Base-by-base conservation (phyloP, 1,140 invertebrate species). In the Atta cephalotes region DNA sequence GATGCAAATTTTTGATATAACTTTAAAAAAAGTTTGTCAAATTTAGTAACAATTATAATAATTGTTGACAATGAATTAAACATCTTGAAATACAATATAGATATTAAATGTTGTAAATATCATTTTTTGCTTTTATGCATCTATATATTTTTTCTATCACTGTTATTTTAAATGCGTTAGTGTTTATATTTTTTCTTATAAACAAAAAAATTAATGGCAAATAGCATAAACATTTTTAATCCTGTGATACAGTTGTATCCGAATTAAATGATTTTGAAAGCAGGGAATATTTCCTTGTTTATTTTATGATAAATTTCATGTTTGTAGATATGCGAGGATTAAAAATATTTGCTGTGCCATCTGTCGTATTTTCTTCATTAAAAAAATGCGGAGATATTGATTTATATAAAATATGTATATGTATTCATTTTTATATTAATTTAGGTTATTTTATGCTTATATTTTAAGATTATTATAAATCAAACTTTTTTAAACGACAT, bases 31-130 rank as follows among this genome's bases (percentile, higher is more conserved):
- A 58, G n/a, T 76, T 56, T 16, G 14, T 12, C 31, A 76, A 76
- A 58, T 58, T 58, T n/a, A 16, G 28, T 60, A 76, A 58, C 2
- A 58, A 21, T 58, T 35, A 25, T 31, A 35, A 35, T 76, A 56
- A 74, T 76, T 60, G 53, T 76, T 39, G 31, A 76, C 2, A 58
- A 12, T 76, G 9, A 39, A 31, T 39, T 25, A 25, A 4, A 74
- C 12, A 1, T 25, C 25, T 62, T 39, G 0, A 25, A 1, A 77
- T 45, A 18, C 9, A 39, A 35, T 9, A 25, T 39, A 77, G 21
- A 62, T 62, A 60, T 62, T 21, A 35, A 60, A 62, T 76, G 4
- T 77, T 77, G 56, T 77, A 62, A 39, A 62, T 77, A 77, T 70
- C n/a, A 2, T 62, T 31, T 77, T 62, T 14, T 16, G 4, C 72